These are phyloP conservation scores for Lithobates sylvaticus DNA, from an alignment of 2,797 vertebrate species.

Conservation along the genomic window DNA sequence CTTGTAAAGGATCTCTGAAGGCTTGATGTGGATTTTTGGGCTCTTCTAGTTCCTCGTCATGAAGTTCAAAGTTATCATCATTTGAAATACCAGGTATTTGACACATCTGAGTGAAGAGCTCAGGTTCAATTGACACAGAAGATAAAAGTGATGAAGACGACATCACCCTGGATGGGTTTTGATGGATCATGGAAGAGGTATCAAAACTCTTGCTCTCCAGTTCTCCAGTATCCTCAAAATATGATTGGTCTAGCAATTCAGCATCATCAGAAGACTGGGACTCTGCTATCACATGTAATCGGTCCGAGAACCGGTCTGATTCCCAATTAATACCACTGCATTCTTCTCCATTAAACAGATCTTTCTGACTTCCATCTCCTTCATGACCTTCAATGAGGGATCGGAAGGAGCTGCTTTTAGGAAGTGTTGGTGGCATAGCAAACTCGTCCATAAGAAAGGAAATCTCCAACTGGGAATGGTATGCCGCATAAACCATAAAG, in stretches of 20 bases:
- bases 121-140: conserved; percentile 77
- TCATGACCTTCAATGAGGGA: conserved; percentile 86
- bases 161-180: conserved; percentile 68
- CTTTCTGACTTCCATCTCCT: conserved; percentile 67
- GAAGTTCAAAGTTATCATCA: conserved; percentile 66
- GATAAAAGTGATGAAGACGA: conserved; percentile 68
- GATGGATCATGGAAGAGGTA: conserved; percentile 59
- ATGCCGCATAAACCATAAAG: conserved; percentile 96
- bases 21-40: conserved; percentile 75
- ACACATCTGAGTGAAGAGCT: conserved; percentile 72
- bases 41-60: conserved; percentile 71
- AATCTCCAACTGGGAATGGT: conserved; percentile 97
- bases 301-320: conserved; percentile 71
- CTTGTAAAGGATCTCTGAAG: conserved; percentile 95
- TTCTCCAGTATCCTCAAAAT: conserved; percentile 72
- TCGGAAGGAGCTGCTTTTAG: conserved; percentile 85
- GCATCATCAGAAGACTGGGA: conserved; percentile 69
- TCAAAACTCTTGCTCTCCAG: conserved; percentile 53
- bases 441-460: conserved; percentile 99
- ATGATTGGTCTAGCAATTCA: conserved; percentile 64
- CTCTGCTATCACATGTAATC: conserved; percentile 70
- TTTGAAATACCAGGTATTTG: conserved; percentile 68
- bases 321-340: conserved; percentile 70
- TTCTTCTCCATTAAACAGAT: conserved; percentile 71
- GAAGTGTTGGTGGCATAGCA: conserved; percentile 93